Percentiles rank a stretch among this genome's conserved stretches.
phyloP scores from a whole-genome alignment of 2,797 vertebrate species.

The Neomorphus geoffroyi region DNA sequence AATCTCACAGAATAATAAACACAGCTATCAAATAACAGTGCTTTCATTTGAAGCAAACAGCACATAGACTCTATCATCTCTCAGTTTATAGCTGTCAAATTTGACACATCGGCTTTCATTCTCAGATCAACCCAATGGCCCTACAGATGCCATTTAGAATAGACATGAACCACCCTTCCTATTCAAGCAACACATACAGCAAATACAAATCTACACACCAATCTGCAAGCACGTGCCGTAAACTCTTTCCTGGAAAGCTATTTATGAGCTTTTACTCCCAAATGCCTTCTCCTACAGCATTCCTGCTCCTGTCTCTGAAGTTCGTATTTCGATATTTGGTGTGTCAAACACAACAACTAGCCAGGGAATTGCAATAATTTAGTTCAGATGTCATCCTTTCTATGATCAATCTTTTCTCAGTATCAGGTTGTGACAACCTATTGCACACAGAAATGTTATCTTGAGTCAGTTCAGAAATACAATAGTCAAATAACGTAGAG shows the following conservation, averaged over 20 bases:
- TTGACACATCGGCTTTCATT: background rate
- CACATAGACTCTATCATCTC: background rate
- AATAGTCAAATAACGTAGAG: background rate
- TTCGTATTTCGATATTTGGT: background rate
- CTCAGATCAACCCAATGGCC: background rate
- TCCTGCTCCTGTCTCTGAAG: background rate
- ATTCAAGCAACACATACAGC: background rate
- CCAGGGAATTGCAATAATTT: background rate
- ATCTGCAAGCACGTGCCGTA: background rate
- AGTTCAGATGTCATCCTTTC: background rate
- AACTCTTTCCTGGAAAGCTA: background rate
- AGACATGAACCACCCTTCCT: background rate
- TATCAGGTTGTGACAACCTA: background rate
- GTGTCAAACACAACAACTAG: background rate
- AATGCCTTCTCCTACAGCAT: background rate
- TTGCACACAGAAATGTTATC: background rate
- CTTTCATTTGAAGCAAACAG: background rate
- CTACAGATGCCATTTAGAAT: background rate
- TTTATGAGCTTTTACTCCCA: background rate
- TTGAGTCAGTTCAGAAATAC: background rate
- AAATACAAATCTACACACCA: background rate
- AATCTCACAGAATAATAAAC: constrained; percentile 16
- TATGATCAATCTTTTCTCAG: background rate
- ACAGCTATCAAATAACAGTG: background rate
- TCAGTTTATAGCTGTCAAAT: background rate